Base-by-base conservation (phyloP, 2,797 vertebrate species). In the Epinephelus awoara region DNA sequence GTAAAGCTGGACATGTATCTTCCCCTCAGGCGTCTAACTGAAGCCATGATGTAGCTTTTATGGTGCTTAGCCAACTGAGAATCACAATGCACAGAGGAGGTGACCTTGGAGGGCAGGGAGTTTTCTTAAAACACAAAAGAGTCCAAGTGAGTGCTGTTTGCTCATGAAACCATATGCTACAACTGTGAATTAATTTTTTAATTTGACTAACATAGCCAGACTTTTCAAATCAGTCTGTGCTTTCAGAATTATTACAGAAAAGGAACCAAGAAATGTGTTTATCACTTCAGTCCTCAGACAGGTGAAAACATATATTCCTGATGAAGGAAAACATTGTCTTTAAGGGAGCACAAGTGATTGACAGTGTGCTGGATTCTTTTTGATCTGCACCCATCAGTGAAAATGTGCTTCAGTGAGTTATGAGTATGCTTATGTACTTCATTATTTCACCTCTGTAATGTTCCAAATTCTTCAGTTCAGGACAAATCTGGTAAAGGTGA, bases 41-140 rank as follows among this genome's bases (percentile, higher is more conserved):
- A 72, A 59, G 69, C 67, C 34, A 19, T 66, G 46, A 51, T 81
- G 61, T 17, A 62, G 49, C 56, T 70, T 65, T 79, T 70, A 71
- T 67, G 15, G 42, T 38, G 38, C 61, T 64, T 10, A 67, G 50
- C 44, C 68, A 68, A 72, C 44, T 56, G 47, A 67, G 10, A 64
- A 59, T 69, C 62, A 84, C 52, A 72, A 29, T 7, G 25, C 5
- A 59, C 38, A 49, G 50, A 44, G 59, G 12, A 58, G 57, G 69
- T 85, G 74, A 84, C 64, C 64, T 84, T 79, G 72, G 9, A 74
- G 47, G 46, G 27, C 23, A 64, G 4, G 44, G 34, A 27, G 19
- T 1, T 46, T 38, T 62, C 59, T 17, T 44, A 52, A 77, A 71
- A 63, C 47, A 61, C 19, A 34, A 67, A 13, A 15, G 8, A 58